Conservation (phyloP, 2,888 invertebrate genomes). For the Serripes groenlandicus region DNA sequence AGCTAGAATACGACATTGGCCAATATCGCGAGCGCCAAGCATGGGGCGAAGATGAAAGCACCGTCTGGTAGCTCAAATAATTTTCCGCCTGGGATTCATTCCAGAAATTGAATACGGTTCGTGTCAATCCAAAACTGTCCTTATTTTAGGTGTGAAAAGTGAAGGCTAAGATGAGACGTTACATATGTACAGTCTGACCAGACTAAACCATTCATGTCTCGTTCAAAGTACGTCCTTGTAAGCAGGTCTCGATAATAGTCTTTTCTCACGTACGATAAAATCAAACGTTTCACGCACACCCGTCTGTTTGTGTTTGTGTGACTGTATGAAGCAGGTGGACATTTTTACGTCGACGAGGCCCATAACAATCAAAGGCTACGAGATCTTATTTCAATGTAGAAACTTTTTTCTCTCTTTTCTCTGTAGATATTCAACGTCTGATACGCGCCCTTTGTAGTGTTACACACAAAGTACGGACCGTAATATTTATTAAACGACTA, state of each 20-base stretch:
- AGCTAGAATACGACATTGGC: conserved; percentile 49
- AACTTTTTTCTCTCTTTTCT: not conserved
- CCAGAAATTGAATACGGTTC: conserved; percentile 43
- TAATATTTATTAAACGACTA: not conserved
- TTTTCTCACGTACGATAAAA: too few relatives aligned
- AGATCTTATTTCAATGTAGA: conserved; percentile 46
- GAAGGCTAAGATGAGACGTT: too few relatives aligned
- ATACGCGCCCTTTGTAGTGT: not conserved
- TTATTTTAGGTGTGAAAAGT: too few relatives aligned
- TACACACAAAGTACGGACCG: not conserved
- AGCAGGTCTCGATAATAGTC: too few relatives aligned
- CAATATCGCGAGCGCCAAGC: conserved; percentile 60
- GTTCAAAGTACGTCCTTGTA: too few relatives aligned
- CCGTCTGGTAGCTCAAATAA: conserved; percentile 49
- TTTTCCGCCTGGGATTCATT: conserved; percentile 35
- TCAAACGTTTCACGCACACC: too few relatives aligned
- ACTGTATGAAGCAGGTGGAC: too few relatives aligned
- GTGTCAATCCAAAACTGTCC: too few relatives aligned
- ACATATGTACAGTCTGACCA: too few relatives aligned
- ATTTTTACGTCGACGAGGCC: too few relatives aligned
- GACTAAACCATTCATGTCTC: too few relatives aligned
- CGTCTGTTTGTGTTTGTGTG: too few relatives aligned
- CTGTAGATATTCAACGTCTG: not conserved
- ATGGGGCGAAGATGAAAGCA: conserved; percentile 54
- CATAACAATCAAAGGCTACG: conserved; percentile 38